A percentile compares a stretch with the other conserved stretches of the same genome.
Conservation (phyloP, 2,888 invertebrate species). For the Diogma glabrata region DNA sequence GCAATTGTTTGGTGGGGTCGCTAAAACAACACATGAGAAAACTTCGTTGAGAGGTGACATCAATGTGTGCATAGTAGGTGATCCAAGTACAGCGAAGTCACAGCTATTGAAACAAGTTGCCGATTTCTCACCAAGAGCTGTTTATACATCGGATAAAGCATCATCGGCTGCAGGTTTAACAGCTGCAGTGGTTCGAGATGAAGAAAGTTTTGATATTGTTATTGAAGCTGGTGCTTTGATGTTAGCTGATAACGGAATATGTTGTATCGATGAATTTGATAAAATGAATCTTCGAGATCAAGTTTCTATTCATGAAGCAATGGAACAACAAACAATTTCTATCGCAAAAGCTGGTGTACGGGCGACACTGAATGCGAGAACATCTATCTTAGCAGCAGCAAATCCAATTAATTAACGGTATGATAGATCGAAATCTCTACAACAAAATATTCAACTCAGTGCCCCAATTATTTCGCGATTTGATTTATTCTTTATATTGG, state of each 20-base stretch:
- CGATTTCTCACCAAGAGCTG: slow-evolving; percentile 90
- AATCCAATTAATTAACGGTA: slow-evolving; percentile 97
- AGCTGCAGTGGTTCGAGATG: slow-evolving; percentile 93
- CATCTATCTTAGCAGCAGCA: slow-evolving; percentile 95
- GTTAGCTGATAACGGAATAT: slow-evolving; percentile 97
- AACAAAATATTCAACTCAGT: slow-evolving; percentile 85
- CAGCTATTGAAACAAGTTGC: slow-evolving; percentile 90
- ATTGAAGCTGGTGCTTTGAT: slow-evolving; percentile 99
- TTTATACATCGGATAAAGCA: slow-evolving; percentile 98
- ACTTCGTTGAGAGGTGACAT: slow-evolving; percentile 92
- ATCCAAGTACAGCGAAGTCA: slow-evolving; percentile 97
- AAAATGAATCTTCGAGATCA: slow-evolving; percentile 98
- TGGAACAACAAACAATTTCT: slow-evolving; percentile 99
- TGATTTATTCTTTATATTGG: slow-evolving; percentile 94
- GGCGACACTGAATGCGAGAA: slow-evolving; percentile 93
- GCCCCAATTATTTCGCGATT: slow-evolving; percentile 99
- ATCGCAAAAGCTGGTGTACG: slow-evolving; percentile 96
- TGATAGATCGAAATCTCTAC: slow-evolving; percentile 84
- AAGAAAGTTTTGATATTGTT: slow-evolving; percentile 96
- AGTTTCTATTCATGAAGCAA: slow-evolving; percentile 99
- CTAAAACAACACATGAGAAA: slow-evolving; percentile 82
- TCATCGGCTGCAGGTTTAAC: slow-evolving; percentile 96
- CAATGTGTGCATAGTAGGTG: slow-evolving; percentile 96
- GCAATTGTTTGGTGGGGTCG: slow-evolving; percentile 95
- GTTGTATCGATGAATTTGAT: slow-evolving; percentile 99